Conservation (phyloP, 2,888 invertebrate species). For the Apoderus coryli region DNA sequence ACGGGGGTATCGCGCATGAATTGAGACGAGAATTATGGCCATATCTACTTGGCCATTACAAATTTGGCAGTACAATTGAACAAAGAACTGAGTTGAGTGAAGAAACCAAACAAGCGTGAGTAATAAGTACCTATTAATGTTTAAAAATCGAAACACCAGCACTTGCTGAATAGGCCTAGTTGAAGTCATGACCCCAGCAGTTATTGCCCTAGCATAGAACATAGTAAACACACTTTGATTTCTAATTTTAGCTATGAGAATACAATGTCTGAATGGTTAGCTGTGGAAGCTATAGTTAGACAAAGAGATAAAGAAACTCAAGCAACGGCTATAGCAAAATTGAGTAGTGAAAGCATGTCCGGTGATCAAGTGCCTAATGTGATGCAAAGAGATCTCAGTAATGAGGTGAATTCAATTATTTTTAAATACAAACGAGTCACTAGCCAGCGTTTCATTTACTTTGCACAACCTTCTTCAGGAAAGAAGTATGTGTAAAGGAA, state of each 20-base stretch:
- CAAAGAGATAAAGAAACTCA: constrained; percentile 71
- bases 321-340: constrained; percentile 70
- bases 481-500: too few relatives aligned
- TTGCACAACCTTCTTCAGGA: too few relatives aligned
- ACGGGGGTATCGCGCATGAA: constrained; percentile 72
- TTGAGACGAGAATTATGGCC: constrained; percentile 75
- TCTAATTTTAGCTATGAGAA: constrained; percentile 53
- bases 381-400: constrained; percentile 37
- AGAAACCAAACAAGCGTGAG: constrained; percentile 44
- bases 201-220: too few relatives aligned
- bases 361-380: constrained; percentile 31
- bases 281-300: constrained; percentile 82
- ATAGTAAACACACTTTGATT: too few relatives aligned
- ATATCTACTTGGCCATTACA: constrained; percentile 72
- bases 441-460: too few relatives aligned
- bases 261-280: constrained; percentile 90
- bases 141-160: too few relatives aligned
- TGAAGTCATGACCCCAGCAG: too few relatives aligned
- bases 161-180: too few relatives aligned
- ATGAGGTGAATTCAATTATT: constrained; percentile 33
- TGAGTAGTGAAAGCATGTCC: constrained; percentile 60
- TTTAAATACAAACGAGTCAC: too few relatives aligned
- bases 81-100: constrained; percentile 51
- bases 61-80: constrained; percentile 55
- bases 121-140: too few relatives aligned